Percentiles rank a stretch among this genome's conserved stretches.
These are phyloP conservation scores for Homalodisca vitripennis DNA, from an alignment of 1,140 invertebrate genomes.

Conservation along the genomic window DNA sequence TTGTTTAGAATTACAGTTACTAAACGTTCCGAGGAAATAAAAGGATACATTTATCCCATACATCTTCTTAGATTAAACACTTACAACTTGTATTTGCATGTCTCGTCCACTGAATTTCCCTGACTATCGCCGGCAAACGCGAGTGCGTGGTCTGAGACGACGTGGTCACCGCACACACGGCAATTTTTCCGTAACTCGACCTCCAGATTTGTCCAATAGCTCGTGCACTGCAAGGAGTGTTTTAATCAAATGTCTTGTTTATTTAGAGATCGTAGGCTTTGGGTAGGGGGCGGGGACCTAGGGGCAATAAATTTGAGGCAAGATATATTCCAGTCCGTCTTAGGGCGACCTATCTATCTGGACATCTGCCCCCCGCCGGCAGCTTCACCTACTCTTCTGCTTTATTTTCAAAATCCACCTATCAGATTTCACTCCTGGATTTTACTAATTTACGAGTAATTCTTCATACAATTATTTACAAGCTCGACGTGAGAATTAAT, in stretches of 20 bases:
- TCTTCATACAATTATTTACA: constrained; percentile 10
- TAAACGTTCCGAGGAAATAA: too few species aligned
- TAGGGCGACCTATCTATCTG: constrained; percentile 17
- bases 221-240: too few species aligned
- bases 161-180: too few species aligned
- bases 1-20: not conserved
- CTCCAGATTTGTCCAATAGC: too few species aligned
- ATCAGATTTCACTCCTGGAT: constrained; percentile 26
- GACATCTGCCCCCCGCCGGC: constrained; percentile 13
- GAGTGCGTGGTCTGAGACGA: too few species aligned
- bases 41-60: too few species aligned
- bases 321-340: constrained; percentile 23
- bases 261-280: constrained; percentile 14
- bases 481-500: constrained; percentile 10
- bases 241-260: constrained; percentile 19
- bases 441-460: constrained; percentile 27
- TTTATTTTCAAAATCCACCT: constrained; percentile 25
- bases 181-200: too few species aligned
- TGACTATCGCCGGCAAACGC: too few species aligned
- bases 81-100: too few species aligned
- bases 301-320: constrained; percentile 20
- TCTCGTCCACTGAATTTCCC: too few species aligned
- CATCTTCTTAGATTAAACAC: too few species aligned
- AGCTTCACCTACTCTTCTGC: constrained; percentile 23
- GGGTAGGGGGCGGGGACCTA: not conserved